Evolutionary conservation across 2,888 invertebrate species (phyloP).

Genomic region (Hirtodrosophila alboralis): DNA sequence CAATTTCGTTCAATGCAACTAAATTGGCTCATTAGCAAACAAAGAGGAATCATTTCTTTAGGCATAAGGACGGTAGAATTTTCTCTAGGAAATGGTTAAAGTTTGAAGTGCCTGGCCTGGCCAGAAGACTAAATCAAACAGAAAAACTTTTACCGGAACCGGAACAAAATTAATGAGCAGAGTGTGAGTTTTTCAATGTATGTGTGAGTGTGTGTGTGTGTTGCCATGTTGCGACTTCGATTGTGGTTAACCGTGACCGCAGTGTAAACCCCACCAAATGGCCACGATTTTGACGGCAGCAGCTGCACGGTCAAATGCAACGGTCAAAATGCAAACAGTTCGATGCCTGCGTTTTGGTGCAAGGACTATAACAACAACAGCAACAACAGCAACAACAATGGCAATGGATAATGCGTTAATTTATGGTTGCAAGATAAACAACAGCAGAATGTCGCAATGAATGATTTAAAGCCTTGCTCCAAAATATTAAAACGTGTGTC

Average conservation of each 20-base stretch:
- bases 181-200: constrained; percentile 38
- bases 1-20: constrained; percentile 72
- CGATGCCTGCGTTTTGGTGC: constrained; percentile 62
- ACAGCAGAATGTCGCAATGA: constrained; percentile 14
- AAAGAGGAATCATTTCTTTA: constrained; percentile 48
- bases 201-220: no score
- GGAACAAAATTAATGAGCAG: constrained; percentile 64
- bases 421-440: constrained; percentile 78
- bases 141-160: constrained; percentile 49
- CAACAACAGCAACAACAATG: constrained; percentile 9
- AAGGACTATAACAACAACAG: constrained; percentile 48
- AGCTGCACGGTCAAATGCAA: constrained; percentile 67
- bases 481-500: constrained; percentile 65
- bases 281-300: constrained; percentile 68
- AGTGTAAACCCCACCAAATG: constrained; percentile 69
- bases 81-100: constrained; percentile 57
- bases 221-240: constrained; percentile 54
- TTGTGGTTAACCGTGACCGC: constrained; percentile 55
- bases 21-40: constrained; percentile 77
- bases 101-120: constrained; percentile 63
- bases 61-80: constrained; percentile 11
- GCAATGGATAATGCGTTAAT: constrained; percentile 68
- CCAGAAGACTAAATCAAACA: constrained; percentile 72
- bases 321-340: constrained; percentile 75
- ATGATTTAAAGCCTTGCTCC: constrained; percentile 65